phyloP scores from a whole-genome alignment of 1,140 invertebrate species.

The Zaprionus camerounensis region DNA sequence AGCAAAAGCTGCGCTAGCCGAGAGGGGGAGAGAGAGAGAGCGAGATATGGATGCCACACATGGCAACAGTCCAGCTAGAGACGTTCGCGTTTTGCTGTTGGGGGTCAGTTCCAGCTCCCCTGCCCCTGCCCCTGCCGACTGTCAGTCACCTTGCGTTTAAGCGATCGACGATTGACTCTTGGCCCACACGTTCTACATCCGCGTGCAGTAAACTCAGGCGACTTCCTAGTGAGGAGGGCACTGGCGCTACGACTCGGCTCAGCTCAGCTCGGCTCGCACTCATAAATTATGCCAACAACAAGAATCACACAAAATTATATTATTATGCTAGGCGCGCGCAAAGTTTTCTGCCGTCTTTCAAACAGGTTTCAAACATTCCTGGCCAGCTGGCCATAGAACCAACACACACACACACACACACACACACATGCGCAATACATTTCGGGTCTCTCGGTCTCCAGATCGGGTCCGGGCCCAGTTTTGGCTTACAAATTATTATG shows the following conservation, averaged over 20 bases:
- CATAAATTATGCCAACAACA: slow-evolving; percentile 71
- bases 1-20: too few species aligned
- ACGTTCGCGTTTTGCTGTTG: neutral
- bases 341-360: slow-evolving; percentile 50
- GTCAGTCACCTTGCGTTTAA: neutral
- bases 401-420: neutral
- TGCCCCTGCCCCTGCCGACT: neutral
- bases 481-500: slow-evolving; percentile 81
- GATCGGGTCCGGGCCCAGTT: slow-evolving; percentile 45
- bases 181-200: slow-evolving; percentile 56
- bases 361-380: slow-evolving; percentile 80
- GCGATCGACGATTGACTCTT: neutral
- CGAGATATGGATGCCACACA: too few species aligned
- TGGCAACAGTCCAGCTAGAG: neutral
- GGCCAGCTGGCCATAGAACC: slow-evolving; percentile 55
- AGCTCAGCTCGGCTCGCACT: slow-evolving; percentile 59
- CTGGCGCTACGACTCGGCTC: slow-evolving; percentile 62
- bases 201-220: slow-evolving; percentile 65
- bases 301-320: slow-evolving; percentile 30
- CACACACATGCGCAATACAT: slow-evolving; percentile 25
- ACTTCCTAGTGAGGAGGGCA: slow-evolving; percentile 76
- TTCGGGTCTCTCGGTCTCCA: slow-evolving; percentile 45
- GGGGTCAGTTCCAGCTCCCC: neutral
- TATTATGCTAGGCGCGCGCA: slow-evolving; percentile 78
- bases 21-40: too few species aligned